Evolutionary conservation across 2,797 vertebrate genomes (phyloP).

Genomic region (Melanotaenia maccullochi): DNA sequence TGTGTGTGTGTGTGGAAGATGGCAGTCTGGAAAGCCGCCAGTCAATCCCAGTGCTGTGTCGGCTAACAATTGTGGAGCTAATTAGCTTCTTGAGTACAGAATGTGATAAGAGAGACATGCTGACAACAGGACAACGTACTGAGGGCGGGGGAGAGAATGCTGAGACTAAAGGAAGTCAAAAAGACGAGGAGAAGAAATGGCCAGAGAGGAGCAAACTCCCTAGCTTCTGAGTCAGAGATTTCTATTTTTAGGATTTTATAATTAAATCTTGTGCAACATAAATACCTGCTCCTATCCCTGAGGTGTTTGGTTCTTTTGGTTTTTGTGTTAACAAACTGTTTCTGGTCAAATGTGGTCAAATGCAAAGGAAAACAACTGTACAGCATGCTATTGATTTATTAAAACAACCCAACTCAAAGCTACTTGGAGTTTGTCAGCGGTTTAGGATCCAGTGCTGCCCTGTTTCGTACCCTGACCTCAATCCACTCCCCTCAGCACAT

Average conservation of each 20-base stretch:
- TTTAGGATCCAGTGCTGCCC: not conserved
- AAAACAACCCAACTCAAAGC: too few relatives aligned
- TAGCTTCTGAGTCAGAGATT: not conserved
- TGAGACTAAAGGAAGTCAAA: too few relatives aligned
- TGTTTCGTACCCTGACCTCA: not conserved
- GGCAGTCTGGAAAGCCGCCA: conserved; percentile 15
- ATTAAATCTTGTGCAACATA: not conserved
- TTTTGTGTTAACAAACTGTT: too few relatives aligned
- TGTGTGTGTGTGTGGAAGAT: too few relatives aligned
- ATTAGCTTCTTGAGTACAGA: conserved; percentile 49
- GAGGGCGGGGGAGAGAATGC: not conserved
- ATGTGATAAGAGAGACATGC: conserved; percentile 45
- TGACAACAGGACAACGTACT: conserved; percentile 26
- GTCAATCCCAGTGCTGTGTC: conserved; percentile 30
- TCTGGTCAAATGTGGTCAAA: too few relatives aligned
- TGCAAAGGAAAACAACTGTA: too few relatives aligned
- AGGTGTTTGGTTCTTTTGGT: too few relatives aligned
- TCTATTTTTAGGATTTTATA: too few relatives aligned
- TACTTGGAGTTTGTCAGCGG: too few relatives aligned
- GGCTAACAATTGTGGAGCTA: conserved; percentile 48
- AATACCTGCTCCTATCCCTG: too few relatives aligned
- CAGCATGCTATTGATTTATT: too few relatives aligned
- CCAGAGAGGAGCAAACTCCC: not conserved
- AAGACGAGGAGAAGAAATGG: not conserved
- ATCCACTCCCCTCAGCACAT: not conserved